Conservation (phyloP, 2,113 vertebrate species). For the Entomyzon cyanotis region DNA sequence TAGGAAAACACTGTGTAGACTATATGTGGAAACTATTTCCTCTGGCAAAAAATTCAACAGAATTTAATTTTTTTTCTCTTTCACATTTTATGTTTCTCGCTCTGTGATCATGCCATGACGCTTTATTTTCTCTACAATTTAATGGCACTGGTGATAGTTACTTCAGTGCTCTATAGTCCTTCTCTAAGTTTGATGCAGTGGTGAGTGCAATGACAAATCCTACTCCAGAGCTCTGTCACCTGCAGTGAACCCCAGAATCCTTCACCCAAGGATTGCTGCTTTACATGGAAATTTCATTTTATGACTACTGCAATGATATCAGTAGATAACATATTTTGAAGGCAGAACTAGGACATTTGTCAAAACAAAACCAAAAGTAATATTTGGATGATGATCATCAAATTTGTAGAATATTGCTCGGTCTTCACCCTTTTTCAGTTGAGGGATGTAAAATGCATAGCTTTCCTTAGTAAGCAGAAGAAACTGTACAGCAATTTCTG, state of each 20-base stretch:
- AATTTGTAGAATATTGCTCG: not conserved
- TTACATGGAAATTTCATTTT: not conserved
- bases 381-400: not conserved
- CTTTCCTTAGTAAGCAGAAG: not conserved
- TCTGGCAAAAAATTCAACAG: not conserved
- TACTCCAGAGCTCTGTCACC: not conserved
- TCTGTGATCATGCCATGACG: not conserved
- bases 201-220: not conserved
- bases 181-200: not conserved
- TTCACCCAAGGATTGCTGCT: not conserved
- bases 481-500: not conserved
- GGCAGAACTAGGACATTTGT: not conserved
- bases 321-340: not conserved
- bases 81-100: not conserved
- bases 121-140: not conserved
- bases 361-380: accelerated
- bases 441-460: not conserved
- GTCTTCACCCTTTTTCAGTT: not conserved
- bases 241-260: not conserved
- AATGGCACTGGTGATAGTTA: not conserved
- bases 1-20: not conserved
- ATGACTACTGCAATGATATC: not conserved
- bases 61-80: not conserved
- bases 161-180: not conserved
- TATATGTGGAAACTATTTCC: not conserved